phyloP scores from a whole-genome alignment of 2,888 invertebrate genomes.

The Philereme vetulata region DNA sequence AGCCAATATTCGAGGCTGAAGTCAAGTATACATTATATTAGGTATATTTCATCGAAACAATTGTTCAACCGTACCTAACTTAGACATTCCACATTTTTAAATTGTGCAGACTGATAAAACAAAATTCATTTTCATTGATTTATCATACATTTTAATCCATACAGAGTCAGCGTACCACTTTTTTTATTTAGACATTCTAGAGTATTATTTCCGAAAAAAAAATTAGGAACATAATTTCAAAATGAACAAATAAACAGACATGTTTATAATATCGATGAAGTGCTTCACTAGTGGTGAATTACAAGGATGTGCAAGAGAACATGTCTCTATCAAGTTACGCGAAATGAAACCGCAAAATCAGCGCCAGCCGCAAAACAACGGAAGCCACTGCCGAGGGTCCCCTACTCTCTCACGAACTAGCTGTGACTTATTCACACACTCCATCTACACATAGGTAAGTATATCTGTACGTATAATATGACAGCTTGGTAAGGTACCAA shows the following conservation, averaged over 20 bases:
- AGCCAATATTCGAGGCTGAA: too few relatives aligned
- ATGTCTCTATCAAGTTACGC: constrained; percentile 79
- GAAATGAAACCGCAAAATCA: constrained; percentile 82
- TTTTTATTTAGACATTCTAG: too few relatives aligned
- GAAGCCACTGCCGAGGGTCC: constrained; percentile 70
- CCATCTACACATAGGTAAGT: constrained; percentile 3
- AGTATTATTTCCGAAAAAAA: not conserved
- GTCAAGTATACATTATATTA: too few relatives aligned
- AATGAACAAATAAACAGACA: not conserved
- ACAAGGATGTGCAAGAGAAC: constrained; percentile 72
- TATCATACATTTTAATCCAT: too few relatives aligned
- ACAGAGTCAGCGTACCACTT: too few relatives aligned
- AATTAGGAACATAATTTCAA: not conserved
- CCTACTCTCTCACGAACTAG: constrained; percentile 65
- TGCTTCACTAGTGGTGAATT: constrained; percentile 51
- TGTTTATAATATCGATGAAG: constrained; percentile 17
- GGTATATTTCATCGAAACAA: too few relatives aligned
- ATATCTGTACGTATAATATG: not conserved
- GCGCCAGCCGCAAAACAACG: constrained; percentile 76
- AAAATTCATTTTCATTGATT: too few relatives aligned
- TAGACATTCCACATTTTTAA: too few relatives aligned
- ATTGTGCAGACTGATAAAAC: too few relatives aligned
- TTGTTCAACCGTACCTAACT: too few relatives aligned
- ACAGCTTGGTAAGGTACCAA: too few relatives aligned
- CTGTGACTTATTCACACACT: constrained; percentile 58